These are phyloP conservation scores for Drosophila atripex DNA, from an alignment of 2,888 invertebrate genomes.

Conservation along the genomic window DNA sequence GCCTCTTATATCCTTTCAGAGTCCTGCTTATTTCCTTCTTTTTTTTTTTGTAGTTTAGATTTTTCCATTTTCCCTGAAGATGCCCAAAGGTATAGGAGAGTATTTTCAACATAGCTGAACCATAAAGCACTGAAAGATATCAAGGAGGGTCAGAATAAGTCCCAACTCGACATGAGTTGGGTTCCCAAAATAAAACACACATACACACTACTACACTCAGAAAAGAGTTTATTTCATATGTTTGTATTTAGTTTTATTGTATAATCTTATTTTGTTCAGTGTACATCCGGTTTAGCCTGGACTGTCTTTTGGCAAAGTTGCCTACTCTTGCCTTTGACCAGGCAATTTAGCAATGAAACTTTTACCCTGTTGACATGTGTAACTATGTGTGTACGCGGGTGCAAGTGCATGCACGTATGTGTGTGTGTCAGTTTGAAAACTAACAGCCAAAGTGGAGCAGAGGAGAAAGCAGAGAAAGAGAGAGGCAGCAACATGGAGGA, in stretches of 20 bases:
- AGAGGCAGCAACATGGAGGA: neutral
- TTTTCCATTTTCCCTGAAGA: slow-evolving; percentile 26
- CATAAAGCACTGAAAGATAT: slow-evolving; percentile 20
- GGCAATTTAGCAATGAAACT: slow-evolving; percentile 45
- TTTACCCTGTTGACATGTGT: slow-evolving; percentile 41
- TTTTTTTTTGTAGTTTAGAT: no score
- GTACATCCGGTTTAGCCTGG: neutral
- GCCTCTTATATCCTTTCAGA: neutral
- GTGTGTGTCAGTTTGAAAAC: slow-evolving; percentile 41
- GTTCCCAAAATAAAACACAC: slow-evolving; percentile 3
- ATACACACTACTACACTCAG: neutral
- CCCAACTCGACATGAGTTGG: slow-evolving; percentile 16
- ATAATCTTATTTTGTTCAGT: neutral
- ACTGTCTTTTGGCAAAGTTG: slow-evolving; percentile 14
- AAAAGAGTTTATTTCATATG: neutral
- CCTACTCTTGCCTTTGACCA: slow-evolving; percentile 34
- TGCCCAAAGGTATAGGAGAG: slow-evolving; percentile 35
- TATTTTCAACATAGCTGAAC: slow-evolving; percentile 31
- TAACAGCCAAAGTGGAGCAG: slow-evolving; percentile 51
- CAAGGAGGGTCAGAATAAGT: slow-evolving; percentile 3
- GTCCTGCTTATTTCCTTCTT: no score
- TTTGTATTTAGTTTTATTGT: neutral
- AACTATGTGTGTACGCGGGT: slow-evolving; percentile 22
- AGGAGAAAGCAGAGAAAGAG: neutral
- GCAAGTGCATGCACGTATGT: slow-evolving; percentile 12